Evolutionary conservation across 2,113 vertebrate species (phyloP), one percentile per base, ranked within the genome.

Genomic region (Ageneiosus marmoratus): DNA sequence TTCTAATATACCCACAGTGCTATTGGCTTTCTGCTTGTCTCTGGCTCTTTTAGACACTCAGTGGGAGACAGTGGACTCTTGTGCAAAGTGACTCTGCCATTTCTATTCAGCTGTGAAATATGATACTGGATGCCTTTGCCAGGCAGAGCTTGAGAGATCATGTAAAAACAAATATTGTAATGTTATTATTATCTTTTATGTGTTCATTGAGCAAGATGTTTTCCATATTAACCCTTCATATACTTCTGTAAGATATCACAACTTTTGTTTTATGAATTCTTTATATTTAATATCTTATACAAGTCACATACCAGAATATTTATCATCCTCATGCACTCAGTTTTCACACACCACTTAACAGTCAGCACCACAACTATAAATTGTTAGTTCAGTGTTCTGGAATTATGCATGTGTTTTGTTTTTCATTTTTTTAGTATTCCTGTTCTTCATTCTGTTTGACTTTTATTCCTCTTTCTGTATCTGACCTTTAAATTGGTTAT

Each of bases 1-100:
- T 75, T 75, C 27, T 34, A 53, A 56, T 65, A n/a, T 27, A 63
- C 60, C 81, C 24, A 56, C 53, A 73, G 41, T 58, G 27, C 11
- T 82, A 22, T 58, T 46, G 63, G 46, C 27, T 63, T 73, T 78
- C 37, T 82, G 37, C 44, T 48, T 73, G 18, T 80, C 24, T 55
- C 79, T 34, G 60, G 56, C 77, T n/a, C 34, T 78, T 78, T 78
- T 48, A 46, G 41, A 20, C 46, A 63, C 46, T 79, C 60, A 34
- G 41, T 24, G 50, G 27, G 60, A 16, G 77, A 63, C 60, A 48
- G 18, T 34, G 16, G 15, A 29, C 22, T 44, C 24, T 63, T 18
- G 56, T 34, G 29, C n/a, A 63, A 60, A 78, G 34, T 58, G 53
- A 46, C 5, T 79, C 60, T 65, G 6, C 1, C 24, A 67, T 48